phyloP scores from a whole-genome alignment of 2,888 invertebrate species.

The Caenorhabditis becei region DNA sequence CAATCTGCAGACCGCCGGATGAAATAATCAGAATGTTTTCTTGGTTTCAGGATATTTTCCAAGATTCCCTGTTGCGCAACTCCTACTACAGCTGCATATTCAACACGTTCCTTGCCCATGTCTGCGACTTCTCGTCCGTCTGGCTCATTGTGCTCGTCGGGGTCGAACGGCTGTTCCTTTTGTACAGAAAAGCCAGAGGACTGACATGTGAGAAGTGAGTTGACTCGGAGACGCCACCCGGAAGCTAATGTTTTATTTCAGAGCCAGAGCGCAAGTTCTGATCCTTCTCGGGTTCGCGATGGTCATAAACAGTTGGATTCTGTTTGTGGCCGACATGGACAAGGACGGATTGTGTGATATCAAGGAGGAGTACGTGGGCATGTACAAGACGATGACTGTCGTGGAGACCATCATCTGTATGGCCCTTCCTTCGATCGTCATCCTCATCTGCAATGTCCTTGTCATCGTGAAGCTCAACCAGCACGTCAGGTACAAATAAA shows the following conservation, averaged over 20 bases:
- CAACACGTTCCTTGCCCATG: conserved; percentile 76
- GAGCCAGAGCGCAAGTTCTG: conserved; percentile 73
- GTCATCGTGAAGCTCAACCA: conserved; percentile 76
- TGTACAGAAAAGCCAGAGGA: conserved; percentile 68
- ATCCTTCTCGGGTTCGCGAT: conserved; percentile 70
- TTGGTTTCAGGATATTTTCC: conserved; percentile 61
- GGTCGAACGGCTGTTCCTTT: conserved; percentile 74
- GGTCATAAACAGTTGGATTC: conserved; percentile 78
- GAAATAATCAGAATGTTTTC: not conserved
- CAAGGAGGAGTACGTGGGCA: conserved; percentile 68
- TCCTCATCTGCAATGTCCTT: conserved; percentile 75
- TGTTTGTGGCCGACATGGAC: conserved; percentile 75
- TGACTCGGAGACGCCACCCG: not conserved
- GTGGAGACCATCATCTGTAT: conserved; percentile 76
- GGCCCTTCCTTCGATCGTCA: conserved; percentile 74
- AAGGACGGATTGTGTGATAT: conserved; percentile 75
- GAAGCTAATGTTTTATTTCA: conserved; percentile 34
- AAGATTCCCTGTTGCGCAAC: conserved; percentile 59
- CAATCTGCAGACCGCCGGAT: not conserved
- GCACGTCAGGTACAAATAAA: conserved; percentile 67
- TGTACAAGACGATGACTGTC: conserved; percentile 73
- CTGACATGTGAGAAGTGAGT: conserved; percentile 69
- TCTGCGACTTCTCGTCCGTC: conserved; percentile 78
- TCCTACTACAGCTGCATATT: conserved; percentile 67
- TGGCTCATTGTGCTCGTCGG: conserved; percentile 80